Conservation (phyloP, 1,140 invertebrate species). For the Drosophila pachea region DNA sequence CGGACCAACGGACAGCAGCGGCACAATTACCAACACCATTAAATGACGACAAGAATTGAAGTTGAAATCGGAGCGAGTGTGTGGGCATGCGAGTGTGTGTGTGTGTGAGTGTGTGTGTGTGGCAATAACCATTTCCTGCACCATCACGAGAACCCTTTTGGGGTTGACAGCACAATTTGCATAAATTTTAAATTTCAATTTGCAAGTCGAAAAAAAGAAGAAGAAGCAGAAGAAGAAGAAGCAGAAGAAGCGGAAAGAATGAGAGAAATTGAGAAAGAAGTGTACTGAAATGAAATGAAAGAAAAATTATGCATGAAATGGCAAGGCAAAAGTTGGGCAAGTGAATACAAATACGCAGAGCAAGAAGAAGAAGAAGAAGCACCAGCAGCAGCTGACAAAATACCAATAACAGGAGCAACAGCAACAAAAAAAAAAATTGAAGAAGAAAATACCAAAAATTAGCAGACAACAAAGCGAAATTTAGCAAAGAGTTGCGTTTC, state of each 20-base stretch:
- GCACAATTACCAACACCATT: conserved; percentile 63
- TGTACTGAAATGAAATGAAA: conserved; percentile 38
- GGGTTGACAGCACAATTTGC: conserved; percentile 64
- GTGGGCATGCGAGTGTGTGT: conserved; percentile 11
- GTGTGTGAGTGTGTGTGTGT: conserved; percentile 34
- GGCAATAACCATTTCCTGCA: conserved; percentile 55
- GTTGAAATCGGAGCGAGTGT: conserved; percentile 36
- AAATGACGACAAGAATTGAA: conserved; percentile 52
- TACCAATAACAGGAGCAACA: conserved; percentile 29
- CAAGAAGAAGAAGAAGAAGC: conserved; percentile 21
- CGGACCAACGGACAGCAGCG: conserved; percentile 3
- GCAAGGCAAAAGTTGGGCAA: conserved; percentile 17
- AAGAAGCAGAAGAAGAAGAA: conserved; percentile 1
- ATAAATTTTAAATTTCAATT: conserved; percentile 78
- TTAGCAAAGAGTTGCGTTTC: not conserved
- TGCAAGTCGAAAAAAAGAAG: conserved; percentile 48
- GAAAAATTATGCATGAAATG: conserved; percentile 54
- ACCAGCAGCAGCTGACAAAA: conserved; percentile 9
- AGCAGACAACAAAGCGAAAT: conserved; percentile 68
- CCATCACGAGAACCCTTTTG: conserved; percentile 47
- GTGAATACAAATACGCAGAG: conserved; percentile 17
- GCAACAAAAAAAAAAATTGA: too few relatives aligned
- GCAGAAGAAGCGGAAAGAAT: conserved; percentile 33
- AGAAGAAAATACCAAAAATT: conserved; percentile 57
- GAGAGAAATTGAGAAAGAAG: conserved; percentile 22